Evolutionary conservation across 1,140 invertebrate species (phyloP).

Genomic region (Drosophila neocordata): DNA sequence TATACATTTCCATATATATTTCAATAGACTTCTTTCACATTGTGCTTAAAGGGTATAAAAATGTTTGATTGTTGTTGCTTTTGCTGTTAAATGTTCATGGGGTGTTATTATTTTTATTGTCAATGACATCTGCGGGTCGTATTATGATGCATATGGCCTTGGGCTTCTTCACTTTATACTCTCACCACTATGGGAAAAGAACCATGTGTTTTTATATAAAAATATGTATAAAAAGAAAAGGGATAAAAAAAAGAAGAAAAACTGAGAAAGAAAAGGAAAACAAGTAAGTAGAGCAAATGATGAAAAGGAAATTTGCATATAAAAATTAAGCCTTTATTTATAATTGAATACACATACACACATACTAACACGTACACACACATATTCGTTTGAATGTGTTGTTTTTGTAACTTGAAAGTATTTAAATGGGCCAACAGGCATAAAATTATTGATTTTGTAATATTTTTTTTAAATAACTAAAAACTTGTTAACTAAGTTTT

Average conservation of each 20-base stretch:
- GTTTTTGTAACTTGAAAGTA: neutral
- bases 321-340: slow-evolving; percentile 54
- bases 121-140: slow-evolving; percentile 59
- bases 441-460: neutral
- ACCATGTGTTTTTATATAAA: slow-evolving; percentile 44
- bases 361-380: neutral
- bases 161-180: slow-evolving; percentile 34
- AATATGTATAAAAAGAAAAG: neutral
- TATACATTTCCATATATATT: no score
- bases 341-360: slow-evolving; percentile 34
- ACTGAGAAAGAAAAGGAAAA: slow-evolving; percentile 19
- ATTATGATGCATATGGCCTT: slow-evolving; percentile 49
- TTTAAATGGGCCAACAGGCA: slow-evolving; percentile 18
- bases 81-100: slow-evolving; percentile 46
- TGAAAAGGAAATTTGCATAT: slow-evolving; percentile 41
- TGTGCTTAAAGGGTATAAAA: neutral
- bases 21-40: neutral
- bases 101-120: slow-evolving; percentile 64
- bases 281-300: slow-evolving; percentile 12
- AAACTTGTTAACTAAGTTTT: no score
- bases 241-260: slow-evolving; percentile 16
- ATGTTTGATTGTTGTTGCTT: slow-evolving; percentile 62
- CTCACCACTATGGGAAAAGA: slow-evolving; percentile 56
- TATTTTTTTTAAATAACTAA: no score
- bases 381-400: neutral